Evolutionary conservation across 1,140 invertebrate genomes (phyloP).

Genomic region (Tetramorium simillimum): DNA sequence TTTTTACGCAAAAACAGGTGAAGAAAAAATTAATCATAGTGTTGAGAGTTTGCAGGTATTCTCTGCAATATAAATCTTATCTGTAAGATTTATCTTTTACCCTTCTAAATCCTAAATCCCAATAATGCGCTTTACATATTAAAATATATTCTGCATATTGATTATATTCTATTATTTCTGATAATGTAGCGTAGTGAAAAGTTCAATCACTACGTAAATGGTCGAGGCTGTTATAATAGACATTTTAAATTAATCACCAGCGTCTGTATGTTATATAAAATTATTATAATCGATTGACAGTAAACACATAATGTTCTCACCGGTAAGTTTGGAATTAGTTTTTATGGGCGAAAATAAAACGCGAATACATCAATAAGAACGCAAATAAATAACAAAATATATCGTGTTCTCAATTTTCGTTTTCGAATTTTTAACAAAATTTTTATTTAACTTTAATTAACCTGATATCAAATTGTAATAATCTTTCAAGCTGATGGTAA

Average conservation of each 20-base stretch:
- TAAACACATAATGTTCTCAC: background rate
- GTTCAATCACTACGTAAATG: background rate
- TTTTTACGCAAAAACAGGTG: background rate
- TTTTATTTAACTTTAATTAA: background rate
- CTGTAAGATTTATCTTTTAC: background rate
- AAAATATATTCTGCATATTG: background rate
- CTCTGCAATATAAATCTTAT: background rate
- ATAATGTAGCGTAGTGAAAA: background rate
- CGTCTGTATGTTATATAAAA: background rate
- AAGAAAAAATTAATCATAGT: background rate
- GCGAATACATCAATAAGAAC: background rate
- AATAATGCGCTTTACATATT: background rate
- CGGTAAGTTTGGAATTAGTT: background rate
- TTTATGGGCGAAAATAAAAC: background rate
- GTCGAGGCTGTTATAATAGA: constrained; percentile 28
- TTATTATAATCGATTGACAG: background rate
- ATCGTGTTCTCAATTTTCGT: background rate
- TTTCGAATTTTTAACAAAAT: constrained; percentile 3
- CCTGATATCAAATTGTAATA: background rate
- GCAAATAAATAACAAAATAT: background rate
- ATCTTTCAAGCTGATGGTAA: too few relatives aligned
- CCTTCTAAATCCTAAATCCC: background rate
- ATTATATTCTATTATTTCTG: background rate
- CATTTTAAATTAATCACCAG: background rate
- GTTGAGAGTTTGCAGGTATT: background rate